A percentile compares a stretch with the other conserved stretches of the same genome.
Evolutionary conservation across 2,113 vertebrate species (phyloP).

Genomic region (Lepidiolamprologus cunningtoni): DNA sequence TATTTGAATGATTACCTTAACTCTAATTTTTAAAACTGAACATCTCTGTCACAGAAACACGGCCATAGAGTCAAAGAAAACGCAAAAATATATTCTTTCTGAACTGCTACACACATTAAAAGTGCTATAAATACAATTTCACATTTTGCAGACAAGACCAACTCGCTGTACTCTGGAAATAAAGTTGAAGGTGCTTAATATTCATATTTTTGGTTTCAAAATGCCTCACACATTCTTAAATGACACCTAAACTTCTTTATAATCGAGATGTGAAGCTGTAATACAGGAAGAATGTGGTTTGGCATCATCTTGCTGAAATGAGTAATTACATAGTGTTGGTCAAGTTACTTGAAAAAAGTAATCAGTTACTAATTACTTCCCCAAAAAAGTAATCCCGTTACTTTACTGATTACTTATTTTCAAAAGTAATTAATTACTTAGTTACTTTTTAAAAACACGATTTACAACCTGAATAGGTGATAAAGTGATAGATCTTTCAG

Average conservation of each 20-base stretch:
- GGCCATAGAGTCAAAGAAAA: background rate
- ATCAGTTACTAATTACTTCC: too few species aligned
- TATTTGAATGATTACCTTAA: background rate
- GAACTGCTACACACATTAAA: background rate
- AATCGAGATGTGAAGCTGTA: background rate
- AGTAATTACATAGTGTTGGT: background rate
- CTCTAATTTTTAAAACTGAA: background rate
- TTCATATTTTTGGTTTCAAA: background rate
- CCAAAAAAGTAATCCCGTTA: fast-evolving
- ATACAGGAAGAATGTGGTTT: background rate
- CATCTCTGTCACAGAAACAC: background rate
- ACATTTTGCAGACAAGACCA: background rate
- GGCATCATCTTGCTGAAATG: background rate
- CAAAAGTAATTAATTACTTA: too few species aligned
- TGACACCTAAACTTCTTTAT: background rate
- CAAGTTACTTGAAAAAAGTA: too few species aligned
- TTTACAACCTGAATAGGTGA: too few species aligned
- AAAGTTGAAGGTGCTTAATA: background rate
- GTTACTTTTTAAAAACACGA: too few species aligned
- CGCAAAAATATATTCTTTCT: fast-evolving
- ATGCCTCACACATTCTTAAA: background rate
- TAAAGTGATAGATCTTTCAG: too few species aligned
- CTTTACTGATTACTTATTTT: too few species aligned
- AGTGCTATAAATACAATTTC: background rate
- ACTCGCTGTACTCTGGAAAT: background rate